A percentile compares a stretch with the other conserved stretches of the same genome.
Evolutionary conservation across 2,888 invertebrate species (phyloP).

Genomic region (Oscheius sp.): DNA sequence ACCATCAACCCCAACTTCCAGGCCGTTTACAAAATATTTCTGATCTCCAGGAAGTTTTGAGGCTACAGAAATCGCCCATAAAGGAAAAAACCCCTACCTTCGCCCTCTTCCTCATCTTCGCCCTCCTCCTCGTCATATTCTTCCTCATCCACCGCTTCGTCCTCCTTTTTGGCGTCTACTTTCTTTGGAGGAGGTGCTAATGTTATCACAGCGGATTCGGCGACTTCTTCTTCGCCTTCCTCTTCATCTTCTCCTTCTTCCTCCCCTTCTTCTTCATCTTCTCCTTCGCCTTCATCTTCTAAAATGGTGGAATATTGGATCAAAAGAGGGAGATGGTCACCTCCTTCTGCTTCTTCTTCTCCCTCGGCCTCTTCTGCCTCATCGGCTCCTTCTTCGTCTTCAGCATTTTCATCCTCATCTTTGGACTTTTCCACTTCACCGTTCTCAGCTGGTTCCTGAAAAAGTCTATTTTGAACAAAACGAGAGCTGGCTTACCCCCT

Average conservation of each 20-base stretch:
- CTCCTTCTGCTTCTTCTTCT: conserved; percentile 37
- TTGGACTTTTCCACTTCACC: conserved; percentile 34
- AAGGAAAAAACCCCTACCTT: background rate
- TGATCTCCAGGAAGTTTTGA: too few species aligned
- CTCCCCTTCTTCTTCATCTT: conserved; percentile 34
- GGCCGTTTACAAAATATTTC: too few species aligned
- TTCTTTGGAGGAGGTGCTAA: conserved; percentile 13
- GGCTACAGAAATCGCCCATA: background rate
- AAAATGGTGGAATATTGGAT: background rate
- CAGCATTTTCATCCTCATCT: conserved; percentile 41
- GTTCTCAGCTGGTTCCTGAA: conserved; percentile 26
- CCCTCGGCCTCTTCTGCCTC: conserved; percentile 41
- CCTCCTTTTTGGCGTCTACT: conserved; percentile 32
- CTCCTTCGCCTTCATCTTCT: conserved; percentile 28
- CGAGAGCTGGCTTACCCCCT: conserved; percentile 1
- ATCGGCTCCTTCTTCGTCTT: conserved; percentile 36
- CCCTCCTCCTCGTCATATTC: conserved; percentile 35
- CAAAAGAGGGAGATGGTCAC: conserved; percentile 7
- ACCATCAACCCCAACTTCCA: too few species aligned
- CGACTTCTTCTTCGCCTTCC: conserved; percentile 10
- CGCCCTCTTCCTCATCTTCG: conserved; percentile 26
- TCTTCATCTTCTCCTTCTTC: conserved; percentile 29
- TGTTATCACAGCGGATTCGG: conserved; percentile 19
- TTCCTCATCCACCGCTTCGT: conserved; percentile 28
- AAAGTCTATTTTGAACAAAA: background rate